A percentile compares a stretch with the other conserved stretches of the same genome.
phyloP scores from a whole-genome alignment of 2,797 vertebrate genomes.

The Antennarius maculatus region DNA sequence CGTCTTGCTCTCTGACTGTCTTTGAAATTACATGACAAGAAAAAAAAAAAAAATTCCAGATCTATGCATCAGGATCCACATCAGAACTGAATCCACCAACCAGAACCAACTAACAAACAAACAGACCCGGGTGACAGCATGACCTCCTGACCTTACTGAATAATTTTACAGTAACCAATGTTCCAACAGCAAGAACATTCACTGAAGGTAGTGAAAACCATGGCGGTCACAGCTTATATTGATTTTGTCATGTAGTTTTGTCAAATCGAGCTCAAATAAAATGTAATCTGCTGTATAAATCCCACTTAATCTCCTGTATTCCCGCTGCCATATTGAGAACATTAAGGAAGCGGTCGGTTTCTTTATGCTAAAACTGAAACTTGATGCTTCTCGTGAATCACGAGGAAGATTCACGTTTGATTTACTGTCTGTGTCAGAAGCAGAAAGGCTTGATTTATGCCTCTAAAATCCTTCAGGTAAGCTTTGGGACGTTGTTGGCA shows the following conservation, averaged over 20 bases:
- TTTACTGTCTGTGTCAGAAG: background rate
- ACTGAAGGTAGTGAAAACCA: constrained; percentile 48
- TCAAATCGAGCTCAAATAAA: constrained; percentile 31
- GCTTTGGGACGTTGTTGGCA: constrained; percentile 33
- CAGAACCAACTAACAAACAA: too few species aligned
- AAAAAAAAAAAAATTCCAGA: too few species aligned
- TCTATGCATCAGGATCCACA: too few species aligned
- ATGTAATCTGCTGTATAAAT: constrained; percentile 66
- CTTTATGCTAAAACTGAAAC: background rate
- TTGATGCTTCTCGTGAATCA: background rate
- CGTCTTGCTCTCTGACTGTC: too few species aligned
- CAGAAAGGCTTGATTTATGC: background rate
- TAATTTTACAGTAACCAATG: background rate
- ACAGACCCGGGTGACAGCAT: too few species aligned
- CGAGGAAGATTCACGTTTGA: too few species aligned
- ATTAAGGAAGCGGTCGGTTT: constrained; percentile 1
- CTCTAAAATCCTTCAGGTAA: constrained; percentile 10
- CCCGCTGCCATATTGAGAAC: constrained; percentile 11
- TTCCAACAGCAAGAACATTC: background rate
- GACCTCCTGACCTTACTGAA: background rate
- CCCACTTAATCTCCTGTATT: constrained; percentile 57
- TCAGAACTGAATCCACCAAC: too few species aligned
- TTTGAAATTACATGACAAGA: too few species aligned
- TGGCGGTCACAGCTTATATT: constrained; percentile 51
- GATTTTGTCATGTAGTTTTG: constrained; percentile 55